phyloP scores from a whole-genome alignment of 2,888 invertebrate genomes.

The Troides aeacus region DNA sequence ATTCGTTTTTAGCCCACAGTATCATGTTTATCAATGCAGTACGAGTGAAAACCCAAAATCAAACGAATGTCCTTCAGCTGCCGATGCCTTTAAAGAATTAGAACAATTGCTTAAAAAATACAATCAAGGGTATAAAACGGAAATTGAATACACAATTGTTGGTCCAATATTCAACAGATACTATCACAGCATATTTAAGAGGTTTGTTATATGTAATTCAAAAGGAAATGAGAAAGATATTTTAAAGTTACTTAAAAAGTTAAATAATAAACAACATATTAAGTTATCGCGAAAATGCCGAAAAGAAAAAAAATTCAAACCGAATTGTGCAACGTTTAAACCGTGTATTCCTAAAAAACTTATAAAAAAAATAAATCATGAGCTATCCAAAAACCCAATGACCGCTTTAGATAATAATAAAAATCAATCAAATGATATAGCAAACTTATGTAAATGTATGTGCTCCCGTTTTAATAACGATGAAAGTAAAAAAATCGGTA shows the following conservation, averaged over 20 bases:
- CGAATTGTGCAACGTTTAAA: neutral
- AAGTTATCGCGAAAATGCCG: neutral
- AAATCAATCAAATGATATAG: neutral
- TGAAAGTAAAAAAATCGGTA: neutral
- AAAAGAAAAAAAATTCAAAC: neutral
- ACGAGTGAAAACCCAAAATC: neutral
- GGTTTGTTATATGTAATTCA: neutral
- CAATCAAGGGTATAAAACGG: neutral
- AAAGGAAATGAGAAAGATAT: neutral
- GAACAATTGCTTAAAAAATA: neutral
- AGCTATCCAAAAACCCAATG: neutral
- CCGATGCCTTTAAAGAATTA: neutral
- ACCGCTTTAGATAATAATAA: neutral
- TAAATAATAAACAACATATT: neutral
- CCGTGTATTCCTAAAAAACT: neutral
- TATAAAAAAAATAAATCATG: neutral
- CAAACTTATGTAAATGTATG: neutral
- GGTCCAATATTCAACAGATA: neutral
- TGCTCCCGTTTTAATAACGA: neutral
- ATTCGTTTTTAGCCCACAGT: neutral
- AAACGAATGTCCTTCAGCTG: neutral
- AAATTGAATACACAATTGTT: neutral
- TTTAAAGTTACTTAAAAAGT: neutral
- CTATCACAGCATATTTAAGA: neutral
- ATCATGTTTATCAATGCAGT: constrained; percentile 3